Evolutionary conservation across 2,888 invertebrate species (phyloP), one percentile per base, ranked within the genome.

Genomic region (Adelphocoris suturalis): DNA sequence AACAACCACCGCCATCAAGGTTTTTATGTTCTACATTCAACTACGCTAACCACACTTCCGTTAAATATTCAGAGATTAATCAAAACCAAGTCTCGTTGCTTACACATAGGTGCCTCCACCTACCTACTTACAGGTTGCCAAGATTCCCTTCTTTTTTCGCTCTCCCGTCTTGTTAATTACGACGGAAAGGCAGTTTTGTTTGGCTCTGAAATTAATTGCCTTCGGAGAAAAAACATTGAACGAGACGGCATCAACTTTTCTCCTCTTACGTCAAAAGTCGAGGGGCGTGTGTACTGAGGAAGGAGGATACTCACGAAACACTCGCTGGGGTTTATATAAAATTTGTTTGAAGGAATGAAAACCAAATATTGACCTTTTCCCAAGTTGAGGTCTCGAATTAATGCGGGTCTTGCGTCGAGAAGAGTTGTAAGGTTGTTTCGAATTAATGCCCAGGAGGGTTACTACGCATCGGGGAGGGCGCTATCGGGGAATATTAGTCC

Each of bases 1-100:
- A 68, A 68, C 23, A 68, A 68, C 23, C 12, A 19, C 68, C 68
- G 19, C 68, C 4, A 23, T 9, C 1, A 13, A 68, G 68, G 68
- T 68, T 68, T 52, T 68, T 68, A 68, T 68, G 23, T 68, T 68
- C 23, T 23, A 68, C 68, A 68, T 68, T 27, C 68, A 68, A 68
- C 68, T 68, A 13, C 19, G 68, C 68, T 68, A 23, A 68, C 23
- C 68, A 23, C 68, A 68, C 68, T 68, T 23, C 68, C 68, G 68
- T 68, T 0, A 68, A 68, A 68, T 68, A 68, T 68, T 68, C 27
- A 68, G 11, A 9, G 68, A 23, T 23, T 68, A 68, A 68, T 68
- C 68, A 68, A 23, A 68, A 23, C 68, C 19, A 23, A 68, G 68
- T 23, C 16, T 61, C 16, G n/a, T 23, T 23, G 23, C 68, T 52